Evolutionary conservation across 2,888 invertebrate species (phyloP).

Genomic region (Megastigmus dorsalis): DNA sequence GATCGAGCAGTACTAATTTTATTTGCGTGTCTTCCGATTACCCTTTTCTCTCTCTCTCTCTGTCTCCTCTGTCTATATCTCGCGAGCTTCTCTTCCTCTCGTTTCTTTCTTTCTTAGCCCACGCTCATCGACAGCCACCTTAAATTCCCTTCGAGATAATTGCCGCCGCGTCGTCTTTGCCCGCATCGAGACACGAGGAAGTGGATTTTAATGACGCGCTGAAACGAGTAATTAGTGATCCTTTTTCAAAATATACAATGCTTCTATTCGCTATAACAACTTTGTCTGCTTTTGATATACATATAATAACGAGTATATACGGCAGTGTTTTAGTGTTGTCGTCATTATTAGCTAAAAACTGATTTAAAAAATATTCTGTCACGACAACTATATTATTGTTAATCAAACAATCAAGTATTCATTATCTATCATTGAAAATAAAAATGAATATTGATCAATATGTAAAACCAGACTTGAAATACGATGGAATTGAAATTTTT

Average conservation of each 20-base stretch:
- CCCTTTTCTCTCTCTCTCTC: background rate
- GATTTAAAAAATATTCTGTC: too few relatives aligned
- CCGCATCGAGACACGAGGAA: slow-evolving; percentile 18
- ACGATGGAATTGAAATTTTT: too few relatives aligned
- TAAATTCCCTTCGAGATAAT: slow-evolving; percentile 31
- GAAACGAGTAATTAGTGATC: slow-evolving; percentile 25
- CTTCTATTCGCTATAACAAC: background rate
- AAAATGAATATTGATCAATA: too few relatives aligned
- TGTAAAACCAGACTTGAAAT: too few relatives aligned
- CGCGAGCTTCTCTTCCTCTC: slow-evolving; percentile 1
- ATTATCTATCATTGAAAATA: too few relatives aligned
- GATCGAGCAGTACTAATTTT: slow-evolving; percentile 49
- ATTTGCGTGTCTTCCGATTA: slow-evolving; percentile 44
- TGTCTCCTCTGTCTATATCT: background rate
- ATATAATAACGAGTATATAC: too few relatives aligned
- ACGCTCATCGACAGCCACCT: too few relatives aligned
- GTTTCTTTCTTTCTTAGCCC: too few relatives aligned
- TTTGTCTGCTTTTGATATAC: background rate
- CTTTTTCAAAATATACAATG: slow-evolving; percentile 1
- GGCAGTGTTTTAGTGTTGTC: too few relatives aligned
- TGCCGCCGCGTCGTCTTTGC: background rate
- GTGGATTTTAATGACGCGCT: slow-evolving; percentile 42
- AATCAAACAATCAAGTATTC: too few relatives aligned
- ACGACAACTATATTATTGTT: too few relatives aligned
- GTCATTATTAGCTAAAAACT: too few relatives aligned